Evolutionary conservation across 2,888 invertebrate genomes (phyloP).

Genomic region (Heliconius charithonia): DNA sequence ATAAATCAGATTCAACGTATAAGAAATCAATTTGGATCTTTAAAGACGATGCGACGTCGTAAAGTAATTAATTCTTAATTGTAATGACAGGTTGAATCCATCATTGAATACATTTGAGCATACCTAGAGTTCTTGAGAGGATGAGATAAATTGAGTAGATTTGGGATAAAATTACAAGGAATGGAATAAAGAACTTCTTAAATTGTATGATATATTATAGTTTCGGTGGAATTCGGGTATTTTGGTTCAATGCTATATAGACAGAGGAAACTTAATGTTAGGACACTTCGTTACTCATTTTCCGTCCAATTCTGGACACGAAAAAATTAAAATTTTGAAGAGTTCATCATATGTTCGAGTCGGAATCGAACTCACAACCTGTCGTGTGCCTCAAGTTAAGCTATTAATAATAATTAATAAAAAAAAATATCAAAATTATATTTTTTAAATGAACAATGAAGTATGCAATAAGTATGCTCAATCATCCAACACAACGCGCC

Average conservation of each 20-base stretch:
- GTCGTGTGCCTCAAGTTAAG: too few relatives aligned
- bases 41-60: conserved; percentile 43
- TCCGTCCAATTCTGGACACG: too few relatives aligned
- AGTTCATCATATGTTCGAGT: too few relatives aligned
- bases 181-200: neutral
- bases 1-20: conserved; percentile 52
- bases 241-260: neutral
- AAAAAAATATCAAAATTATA: neutral
- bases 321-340: too few relatives aligned
- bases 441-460: conserved; percentile 26
- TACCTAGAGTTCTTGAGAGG: conserved; percentile 36
- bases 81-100: conserved; percentile 50
- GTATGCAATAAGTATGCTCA: conserved; percentile 22
- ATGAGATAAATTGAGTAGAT: conserved; percentile 36
- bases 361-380: too few relatives aligned
- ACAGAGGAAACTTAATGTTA: neutral
- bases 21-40: conserved; percentile 56
- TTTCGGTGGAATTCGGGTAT: neutral
- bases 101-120: conserved; percentile 42
- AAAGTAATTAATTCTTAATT: conserved; percentile 53
- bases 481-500: conserved; percentile 27
- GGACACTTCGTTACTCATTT: too few relatives aligned
- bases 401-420: too few relatives aligned
- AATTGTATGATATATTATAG: neutral
- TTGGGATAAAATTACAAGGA: conserved; percentile 9